Conservation (phyloP, 2,113 vertebrate genomes). For the Osmerus mordax region DNA sequence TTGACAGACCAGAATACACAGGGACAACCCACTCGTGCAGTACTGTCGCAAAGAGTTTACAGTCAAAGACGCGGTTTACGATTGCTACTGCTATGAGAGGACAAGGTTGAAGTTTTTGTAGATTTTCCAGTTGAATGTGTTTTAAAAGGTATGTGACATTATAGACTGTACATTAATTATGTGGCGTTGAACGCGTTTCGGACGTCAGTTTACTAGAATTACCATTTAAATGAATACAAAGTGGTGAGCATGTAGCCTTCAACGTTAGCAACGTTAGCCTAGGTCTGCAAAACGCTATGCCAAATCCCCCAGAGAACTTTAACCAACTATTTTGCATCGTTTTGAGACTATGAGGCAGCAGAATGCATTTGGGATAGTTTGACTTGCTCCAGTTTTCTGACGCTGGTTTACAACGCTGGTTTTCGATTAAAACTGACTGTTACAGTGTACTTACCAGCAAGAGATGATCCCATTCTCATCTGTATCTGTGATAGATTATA, state of each 20-base stretch:
- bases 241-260: too few relatives aligned
- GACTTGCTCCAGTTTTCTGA: too few relatives aligned
- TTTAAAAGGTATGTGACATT: slow-evolving; percentile 50
- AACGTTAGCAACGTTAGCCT: too few relatives aligned
- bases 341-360: too few relatives aligned
- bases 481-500: too few relatives aligned
- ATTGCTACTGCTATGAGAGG: slow-evolving; percentile 41
- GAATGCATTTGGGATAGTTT: too few relatives aligned
- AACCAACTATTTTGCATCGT: neutral
- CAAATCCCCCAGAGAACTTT: neutral
- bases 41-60: slow-evolving; percentile 56
- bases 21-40: slow-evolving; percentile 17
- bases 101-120: slow-evolving; percentile 11
- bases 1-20: neutral
- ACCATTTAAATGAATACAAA: too few relatives aligned
- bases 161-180: neutral
- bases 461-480: too few relatives aligned
- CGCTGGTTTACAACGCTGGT: too few relatives aligned
- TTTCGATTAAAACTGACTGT: too few relatives aligned
- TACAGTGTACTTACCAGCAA: too few relatives aligned
- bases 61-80: slow-evolving; percentile 45
- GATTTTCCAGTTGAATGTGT: slow-evolving; percentile 44
- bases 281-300: neutral
- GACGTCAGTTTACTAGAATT: neutral
- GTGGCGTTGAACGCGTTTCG: neutral